Conservation (phyloP, 23 tunicate species). For the Trididemnum nubilum region DNA sequence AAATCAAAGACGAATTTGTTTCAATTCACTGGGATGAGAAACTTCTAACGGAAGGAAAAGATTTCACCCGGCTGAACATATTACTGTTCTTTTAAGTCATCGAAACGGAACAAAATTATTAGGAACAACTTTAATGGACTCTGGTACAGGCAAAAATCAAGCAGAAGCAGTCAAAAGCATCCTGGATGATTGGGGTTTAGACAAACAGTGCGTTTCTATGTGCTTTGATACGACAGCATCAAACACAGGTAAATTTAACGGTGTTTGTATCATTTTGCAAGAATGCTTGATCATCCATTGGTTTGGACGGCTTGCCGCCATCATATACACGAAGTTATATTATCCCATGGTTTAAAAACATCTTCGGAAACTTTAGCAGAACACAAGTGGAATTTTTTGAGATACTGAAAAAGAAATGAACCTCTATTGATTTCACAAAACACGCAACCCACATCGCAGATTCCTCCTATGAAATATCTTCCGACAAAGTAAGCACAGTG, state of each 20-base stretch:
- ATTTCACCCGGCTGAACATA: neutral
- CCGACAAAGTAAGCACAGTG: neutral
- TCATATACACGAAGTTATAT: neutral
- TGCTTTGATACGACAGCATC: too few species aligned
- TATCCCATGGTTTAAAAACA: neutral
- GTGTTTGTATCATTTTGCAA: neutral
- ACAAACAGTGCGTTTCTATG: neutral
- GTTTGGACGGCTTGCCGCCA: neutral
- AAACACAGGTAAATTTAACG: slow-evolving; percentile 1
- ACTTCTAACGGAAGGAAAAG: neutral
- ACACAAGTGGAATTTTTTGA: neutral
- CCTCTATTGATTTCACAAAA: neutral
- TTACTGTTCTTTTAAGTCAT: neutral
- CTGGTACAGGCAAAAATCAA: neutral
- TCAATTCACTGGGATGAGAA: slow-evolving; percentile 17
- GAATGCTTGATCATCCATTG: neutral
- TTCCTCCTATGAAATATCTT: neutral
- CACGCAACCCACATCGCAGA: neutral
- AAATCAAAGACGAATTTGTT: neutral
- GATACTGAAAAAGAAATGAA: neutral
- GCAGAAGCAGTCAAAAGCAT: slow-evolving; percentile 1
- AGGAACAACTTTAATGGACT: neutral
- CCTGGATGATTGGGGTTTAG: neutral
- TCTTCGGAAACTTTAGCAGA: neutral
- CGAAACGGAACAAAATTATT: neutral